Conservation (phyloP, 2,113 vertebrate genomes). For the Colistium nudipinnis region DNA sequence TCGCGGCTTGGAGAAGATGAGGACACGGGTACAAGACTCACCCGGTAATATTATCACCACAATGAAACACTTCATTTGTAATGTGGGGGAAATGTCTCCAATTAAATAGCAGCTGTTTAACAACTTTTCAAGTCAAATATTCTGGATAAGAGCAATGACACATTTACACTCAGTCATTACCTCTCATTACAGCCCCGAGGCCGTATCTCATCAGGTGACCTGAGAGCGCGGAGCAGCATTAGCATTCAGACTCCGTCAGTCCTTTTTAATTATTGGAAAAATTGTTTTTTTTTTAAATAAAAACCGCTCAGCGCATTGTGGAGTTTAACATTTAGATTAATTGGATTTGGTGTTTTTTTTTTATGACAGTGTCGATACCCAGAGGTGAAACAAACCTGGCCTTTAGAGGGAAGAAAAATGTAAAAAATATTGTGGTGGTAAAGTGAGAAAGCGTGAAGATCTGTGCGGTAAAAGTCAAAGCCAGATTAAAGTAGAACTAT, state of each 20-base stretch:
- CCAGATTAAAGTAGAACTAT: not conserved
- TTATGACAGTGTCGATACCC: slow-evolving; percentile 3
- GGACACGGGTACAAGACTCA: slow-evolving; percentile 25
- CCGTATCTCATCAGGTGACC: slow-evolving; percentile 49
- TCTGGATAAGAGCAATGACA: slow-evolving; percentile 46
- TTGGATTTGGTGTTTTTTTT: slow-evolving; percentile 29
- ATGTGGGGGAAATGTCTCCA: slow-evolving; percentile 19
- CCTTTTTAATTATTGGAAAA: slow-evolving; percentile 38
- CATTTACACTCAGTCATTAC: slow-evolving; percentile 56
- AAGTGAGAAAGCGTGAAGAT: not conserved
- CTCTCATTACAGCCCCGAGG: slow-evolving; percentile 49
- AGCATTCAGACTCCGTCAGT: slow-evolving; percentile 33
- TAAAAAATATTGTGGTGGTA: not conserved
- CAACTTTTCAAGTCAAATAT: slow-evolving; percentile 40
- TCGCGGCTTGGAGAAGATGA: slow-evolving; percentile 1
- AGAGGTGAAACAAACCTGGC: slow-evolving; percentile 28
- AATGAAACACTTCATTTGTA: slow-evolving; percentile 10
- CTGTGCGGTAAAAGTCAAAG: not conserved
- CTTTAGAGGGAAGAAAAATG: not conserved
- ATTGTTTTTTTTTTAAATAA: slow-evolving; percentile 9
- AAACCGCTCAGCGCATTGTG: slow-evolving; percentile 16
- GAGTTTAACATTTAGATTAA: slow-evolving; percentile 45
- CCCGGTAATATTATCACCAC: slow-evolving; percentile 7
- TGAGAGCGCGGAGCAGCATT: slow-evolving; percentile 19
- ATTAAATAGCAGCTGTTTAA: slow-evolving; percentile 47